Base-by-base conservation (phyloP, 2,888 invertebrate species). In the Therioaphis trifolii region DNA sequence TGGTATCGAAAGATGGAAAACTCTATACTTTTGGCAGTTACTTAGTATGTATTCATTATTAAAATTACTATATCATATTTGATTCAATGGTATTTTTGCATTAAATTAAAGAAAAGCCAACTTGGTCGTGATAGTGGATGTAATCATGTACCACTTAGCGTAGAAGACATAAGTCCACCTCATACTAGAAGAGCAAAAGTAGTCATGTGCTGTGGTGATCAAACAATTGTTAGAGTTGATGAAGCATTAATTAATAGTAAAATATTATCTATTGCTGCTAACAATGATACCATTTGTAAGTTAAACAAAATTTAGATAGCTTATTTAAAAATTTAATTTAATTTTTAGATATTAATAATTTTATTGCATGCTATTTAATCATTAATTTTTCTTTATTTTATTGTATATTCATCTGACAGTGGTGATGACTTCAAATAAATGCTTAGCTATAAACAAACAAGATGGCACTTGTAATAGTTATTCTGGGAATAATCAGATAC, bases 121-220 rank as follows among this genome's bases (percentile, higher is more conserved):
- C 63, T 90, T 88, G 86, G 88, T 86, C 85, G 86, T 46, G 85
- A 85, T 68, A 76, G 80, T 29, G 82, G 72, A 24, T 93, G 94
- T 93, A 92, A 93, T 88, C 91, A 94, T 40, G 91, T 92, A 82
- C 95, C 96, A 0, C 93, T 92, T 7, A 90, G 92, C 2, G 93
- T 97, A 46, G 93, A 94, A 0, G 93, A 94, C 76, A 92, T 96
- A 68, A 98, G 98, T 0, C 93, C 95, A 0, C 92, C 93, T 84
- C 93, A 94, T 89, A 95, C 97, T 0, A 93, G 96, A 86, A 92
- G 95, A 87, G 98, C 96, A 0, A 95, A 96, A 0, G 97, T 97
- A 96, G 92, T 98, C 21, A 94, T 95, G 0, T 97, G 98, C 5
- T 95, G 96, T n/a, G 97, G 96, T 0, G 98, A 99, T 90, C 96